Percentiles rank a stretch among this genome's conserved stretches.
Evolutionary conservation across 2,797 vertebrate species (phyloP).

Genomic region (Decapterus maruadsi): DNA sequence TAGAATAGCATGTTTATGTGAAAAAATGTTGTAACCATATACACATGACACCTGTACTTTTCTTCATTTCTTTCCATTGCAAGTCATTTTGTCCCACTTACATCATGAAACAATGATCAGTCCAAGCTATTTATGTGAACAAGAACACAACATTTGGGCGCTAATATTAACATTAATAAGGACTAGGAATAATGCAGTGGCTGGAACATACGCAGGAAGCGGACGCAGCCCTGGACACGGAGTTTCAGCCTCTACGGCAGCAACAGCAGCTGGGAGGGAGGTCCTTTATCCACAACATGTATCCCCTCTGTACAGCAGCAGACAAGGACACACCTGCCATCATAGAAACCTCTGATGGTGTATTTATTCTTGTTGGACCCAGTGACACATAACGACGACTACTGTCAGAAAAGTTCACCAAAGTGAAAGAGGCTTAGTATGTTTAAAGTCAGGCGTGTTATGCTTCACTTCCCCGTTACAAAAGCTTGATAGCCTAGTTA

Average conservation of each 20-base stretch:
- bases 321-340: conserved; percentile 59
- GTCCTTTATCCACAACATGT: conserved; percentile 47
- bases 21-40: too few relatives aligned
- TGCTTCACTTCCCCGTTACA: not conserved
- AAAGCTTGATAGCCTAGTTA: not conserved
- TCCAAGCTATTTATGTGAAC: conserved; percentile 26
- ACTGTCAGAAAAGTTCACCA: not conserved
- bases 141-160: conserved; percentile 45
- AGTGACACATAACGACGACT: conserved; percentile 40
- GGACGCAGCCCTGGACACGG: conserved; percentile 41
- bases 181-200: conserved; percentile 33
- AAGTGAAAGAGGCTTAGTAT: conserved; percentile 12
- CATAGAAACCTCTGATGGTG: conserved; percentile 10
- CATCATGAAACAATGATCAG: not conserved
- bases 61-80: not conserved
- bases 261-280: conserved; percentile 53
- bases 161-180: conserved; percentile 31
- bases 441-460: not conserved
- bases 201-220: conserved; percentile 50
- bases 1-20: too few relatives aligned
- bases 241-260: conserved; percentile 33
- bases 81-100: conserved; percentile 1
- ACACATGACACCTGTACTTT: not conserved
- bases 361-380: conserved; percentile 27
- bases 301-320: conserved; percentile 33